Conservation (phyloP, 1,140 invertebrate species). For the Pemphigus obesinymphae region DNA sequence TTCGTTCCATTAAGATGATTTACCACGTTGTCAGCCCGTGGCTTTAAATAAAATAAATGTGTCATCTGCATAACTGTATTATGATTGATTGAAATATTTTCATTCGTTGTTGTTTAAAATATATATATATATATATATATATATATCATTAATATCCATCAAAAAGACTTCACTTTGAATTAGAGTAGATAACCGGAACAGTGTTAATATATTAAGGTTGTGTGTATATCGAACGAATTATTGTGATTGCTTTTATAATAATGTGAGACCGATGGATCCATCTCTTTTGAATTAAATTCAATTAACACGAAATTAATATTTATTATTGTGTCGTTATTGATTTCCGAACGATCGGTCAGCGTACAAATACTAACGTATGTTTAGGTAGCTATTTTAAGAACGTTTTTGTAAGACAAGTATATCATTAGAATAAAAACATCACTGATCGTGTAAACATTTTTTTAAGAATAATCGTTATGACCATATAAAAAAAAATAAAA, state of each 20-base stretch:
- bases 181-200: slow-evolving; percentile 14
- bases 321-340: neutral
- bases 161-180: slow-evolving; percentile 30
- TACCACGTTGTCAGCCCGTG: slow-evolving; percentile 34
- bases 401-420: no score
- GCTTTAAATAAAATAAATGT: slow-evolving; percentile 40
- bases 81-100: slow-evolving; percentile 39
- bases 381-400: no score
- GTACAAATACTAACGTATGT: no score
- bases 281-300: neutral
- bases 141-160: slow-evolving; percentile 35
- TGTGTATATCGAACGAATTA: slow-evolving; percentile 12
- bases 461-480: no score
- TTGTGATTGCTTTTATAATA: neutral
- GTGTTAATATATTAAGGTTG: slow-evolving; percentile 11
- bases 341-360: neutral
- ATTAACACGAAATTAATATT: neutral
- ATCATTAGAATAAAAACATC: no score
- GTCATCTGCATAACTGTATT: slow-evolving; percentile 36
- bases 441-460: no score
- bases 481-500: no score
- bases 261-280: neutral
- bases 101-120: slow-evolving; percentile 30
- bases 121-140: neutral
- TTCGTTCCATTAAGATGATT: slow-evolving; percentile 40